Base-by-base conservation (phyloP, 2,888 invertebrate genomes). In the Agrilus cyanescens region DNA sequence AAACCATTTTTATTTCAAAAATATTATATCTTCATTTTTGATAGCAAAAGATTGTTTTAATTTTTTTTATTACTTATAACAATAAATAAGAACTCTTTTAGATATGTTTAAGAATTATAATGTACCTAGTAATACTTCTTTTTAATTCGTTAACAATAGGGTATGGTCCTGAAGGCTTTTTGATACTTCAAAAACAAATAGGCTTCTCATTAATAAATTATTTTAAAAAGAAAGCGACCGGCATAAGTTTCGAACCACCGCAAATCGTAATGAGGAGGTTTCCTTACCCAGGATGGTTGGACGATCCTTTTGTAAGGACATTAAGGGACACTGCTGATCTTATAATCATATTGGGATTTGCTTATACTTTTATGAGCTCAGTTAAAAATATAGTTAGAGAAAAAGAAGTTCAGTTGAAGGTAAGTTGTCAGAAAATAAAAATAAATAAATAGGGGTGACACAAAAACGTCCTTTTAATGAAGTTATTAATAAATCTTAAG, bases 361-460 rank as follows among this genome's bases (percentile, higher is more conserved):
- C 85, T 42, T 86, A 88, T 61, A 80, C 83, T 0, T 81, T 82
- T 40, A 78, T 86, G n/a, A 85, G 84, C 55, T 84, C 83, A 29
- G 80, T 82, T 2, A 81, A 84, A 64, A 77, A 75, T 37, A 72
- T 87, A 20, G 79, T 82, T 0, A 70, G 78, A 30, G 86, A 87
- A 63, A 87, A 86, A 57, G 86, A 87, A 62, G 71, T 75, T 46
- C 78, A 81, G 53, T 62, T 85, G 7, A 85, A 85, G 72, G 84
- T 82, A 57, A 12, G 32, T 4, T 32, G 3, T 4, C 13, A 32
- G 4, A 4, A 32, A 32, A 32, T 32, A n/a, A 5, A 32, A 12
- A 32, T 32, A 12, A 32, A 12, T 32, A 32, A 32, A 32, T 13
- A 32, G 5, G 5, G 3, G 5, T 18, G 3, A 18, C 5, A 50